Evolutionary conservation across 2,797 vertebrate species (phyloP), one percentile per base, ranked within the genome.

Genomic region (Melanotaenia nigrans): DNA sequence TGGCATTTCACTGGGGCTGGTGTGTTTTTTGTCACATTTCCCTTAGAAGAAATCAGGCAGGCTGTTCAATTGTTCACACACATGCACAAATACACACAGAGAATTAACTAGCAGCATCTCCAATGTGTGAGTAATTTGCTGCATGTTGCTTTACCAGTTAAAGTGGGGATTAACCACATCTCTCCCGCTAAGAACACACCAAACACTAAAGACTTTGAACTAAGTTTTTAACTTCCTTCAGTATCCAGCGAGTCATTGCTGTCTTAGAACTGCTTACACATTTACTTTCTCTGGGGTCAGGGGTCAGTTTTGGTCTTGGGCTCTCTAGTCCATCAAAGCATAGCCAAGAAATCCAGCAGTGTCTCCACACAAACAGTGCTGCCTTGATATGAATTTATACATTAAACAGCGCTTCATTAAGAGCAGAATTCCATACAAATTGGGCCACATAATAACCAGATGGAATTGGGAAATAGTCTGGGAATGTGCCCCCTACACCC

Each of bases 391-490:
- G 76, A 77, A 88, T 85, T 75, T 57, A 75, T 78, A 84, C 65
- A 67, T 62, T 22, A 86, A 84, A 74, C 73, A 77, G 72, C 73
- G 71, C 88, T 92, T 92, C 81, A 90, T 92, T 92, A 91, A 81
- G 63, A 68, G 42, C 64, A 85, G 83, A 91, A 92, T 92, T 91
- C 86, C 91, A 85, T 83, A 88, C 86, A 91, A 93, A 92, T 90
- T 86, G 83, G 74, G 53, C 78, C 62, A 73, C 73, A 62, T 89
- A 92, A 90, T 88, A 89, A 90, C 87, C 87, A 84, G 83, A 91
- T 89, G 91, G 89, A 87, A 86, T 80, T 83, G 83, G 84, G 86
- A 90, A 87, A 84, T 68, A 88, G 90, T 91, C 90, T 93, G 91
- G 88, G 89, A 92, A 91, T 91, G 87, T 83, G 73, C 71, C 64